These are phyloP conservation scores for Apodemus speciosus DNA, from an alignment of 2,113 vertebrate genomes.

Conservation along the genomic window DNA sequence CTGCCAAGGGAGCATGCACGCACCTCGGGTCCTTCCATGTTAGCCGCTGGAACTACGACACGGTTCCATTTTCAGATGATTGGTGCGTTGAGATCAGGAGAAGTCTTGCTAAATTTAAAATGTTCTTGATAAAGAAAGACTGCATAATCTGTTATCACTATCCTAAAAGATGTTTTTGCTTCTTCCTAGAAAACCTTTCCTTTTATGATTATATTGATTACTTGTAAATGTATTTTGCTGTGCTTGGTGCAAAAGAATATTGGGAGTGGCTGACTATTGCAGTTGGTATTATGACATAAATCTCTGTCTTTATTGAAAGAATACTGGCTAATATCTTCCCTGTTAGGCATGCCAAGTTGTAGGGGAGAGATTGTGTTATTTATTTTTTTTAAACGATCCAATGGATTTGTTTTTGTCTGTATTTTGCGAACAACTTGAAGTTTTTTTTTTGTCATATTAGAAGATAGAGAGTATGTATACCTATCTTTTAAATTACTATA, in stretches of 20 bases:
- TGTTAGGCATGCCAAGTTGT: slow-evolving; percentile 16
- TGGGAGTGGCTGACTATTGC: slow-evolving; percentile 39
- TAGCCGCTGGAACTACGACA: not conserved
- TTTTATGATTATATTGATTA: slow-evolving; percentile 43
- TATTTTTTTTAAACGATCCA: slow-evolving; percentile 73
- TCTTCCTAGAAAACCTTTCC: slow-evolving; percentile 34
- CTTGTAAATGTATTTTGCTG: slow-evolving; percentile 49
- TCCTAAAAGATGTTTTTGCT: slow-evolving; percentile 44
- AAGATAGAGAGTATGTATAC: slow-evolving; percentile 48
- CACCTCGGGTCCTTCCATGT: not conserved
- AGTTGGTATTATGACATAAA: slow-evolving; percentile 23
- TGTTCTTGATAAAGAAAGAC: slow-evolving; percentile 52
- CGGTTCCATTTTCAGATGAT: slow-evolving; percentile 40
- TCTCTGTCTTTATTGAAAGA: slow-evolving; percentile 49
- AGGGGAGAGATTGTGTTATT: slow-evolving; percentile 69
- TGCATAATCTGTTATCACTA: not conserved
- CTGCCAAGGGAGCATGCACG: not conserved
- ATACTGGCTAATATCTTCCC: slow-evolving; percentile 68
- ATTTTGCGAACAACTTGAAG: slow-evolving; percentile 71
- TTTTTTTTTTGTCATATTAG: slow-evolving; percentile 69
- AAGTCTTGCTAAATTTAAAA: slow-evolving; percentile 27
- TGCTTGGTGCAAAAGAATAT: slow-evolving; percentile 45
- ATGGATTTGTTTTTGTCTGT: slow-evolving; percentile 77
- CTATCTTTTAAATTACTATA: slow-evolving; percentile 69
- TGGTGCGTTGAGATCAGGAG: slow-evolving; percentile 10